These are phyloP conservation scores for Gymnoscopelus microlampas DNA, from an alignment of 2,797 vertebrate species.

Conservation along the genomic window DNA sequence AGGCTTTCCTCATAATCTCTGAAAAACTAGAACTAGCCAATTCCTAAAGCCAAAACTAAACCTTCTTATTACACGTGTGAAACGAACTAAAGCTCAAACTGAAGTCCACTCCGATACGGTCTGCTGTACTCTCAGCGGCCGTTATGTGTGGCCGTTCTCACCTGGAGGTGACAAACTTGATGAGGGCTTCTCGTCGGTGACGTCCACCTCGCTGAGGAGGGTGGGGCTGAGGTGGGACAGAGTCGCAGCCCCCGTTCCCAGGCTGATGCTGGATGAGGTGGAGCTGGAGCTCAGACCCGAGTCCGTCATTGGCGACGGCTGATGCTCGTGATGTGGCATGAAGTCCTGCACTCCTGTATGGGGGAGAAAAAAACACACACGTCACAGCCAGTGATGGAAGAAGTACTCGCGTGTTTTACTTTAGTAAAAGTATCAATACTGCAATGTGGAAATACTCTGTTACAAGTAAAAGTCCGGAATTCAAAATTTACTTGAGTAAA, in stretches of 20 bases:
- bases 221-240: conserved; percentile 85
- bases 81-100: no score
- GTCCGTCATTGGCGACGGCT: conserved; percentile 98
- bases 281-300: conserved; percentile 98
- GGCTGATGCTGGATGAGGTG: conserved; percentile 98
- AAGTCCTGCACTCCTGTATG: conserved; percentile 89
- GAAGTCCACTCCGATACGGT: no score
- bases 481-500: no score
- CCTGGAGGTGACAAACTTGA: conserved; percentile 99
- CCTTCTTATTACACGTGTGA: no score
- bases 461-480: no score
- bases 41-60: no score
- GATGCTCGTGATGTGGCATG: conserved; percentile 87
- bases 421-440: no score
- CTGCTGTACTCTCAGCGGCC: not conserved
- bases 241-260: conserved; percentile 79
- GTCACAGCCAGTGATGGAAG: not conserved
- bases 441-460: no score
- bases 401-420: no score
- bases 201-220: conserved; percentile 91
- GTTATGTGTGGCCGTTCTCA: conserved; percentile 61
- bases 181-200: conserved; percentile 94
- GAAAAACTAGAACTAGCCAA: no score
- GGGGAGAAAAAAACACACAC: conserved; percentile 7
- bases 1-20: no score